Evolutionary conservation across 1,140 invertebrate genomes (phyloP).

Genomic region (Heliconius hewitsoni): DNA sequence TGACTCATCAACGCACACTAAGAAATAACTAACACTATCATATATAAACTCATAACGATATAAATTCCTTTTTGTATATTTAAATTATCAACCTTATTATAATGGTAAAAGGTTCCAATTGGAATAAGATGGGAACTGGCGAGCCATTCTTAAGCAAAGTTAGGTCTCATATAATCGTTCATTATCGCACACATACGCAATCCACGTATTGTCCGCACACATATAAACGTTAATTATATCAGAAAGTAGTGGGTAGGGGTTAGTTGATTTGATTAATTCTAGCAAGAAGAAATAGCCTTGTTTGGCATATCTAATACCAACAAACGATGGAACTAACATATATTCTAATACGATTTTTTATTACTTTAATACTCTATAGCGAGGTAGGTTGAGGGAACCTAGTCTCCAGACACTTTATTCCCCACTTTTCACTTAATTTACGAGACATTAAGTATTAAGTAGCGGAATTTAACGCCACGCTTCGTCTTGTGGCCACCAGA

Average conservation of each 20-base stretch:
- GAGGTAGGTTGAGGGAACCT: too few species aligned
- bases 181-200: slow-evolving; percentile 74
- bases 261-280: slow-evolving; percentile 81
- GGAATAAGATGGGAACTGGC: slow-evolving; percentile 44
- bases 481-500: too few species aligned
- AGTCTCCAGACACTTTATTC: too few species aligned
- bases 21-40: slow-evolving; percentile 61
- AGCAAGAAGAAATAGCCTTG: slow-evolving; percentile 71
- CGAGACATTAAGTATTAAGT: too few species aligned
- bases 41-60: slow-evolving; percentile 46
- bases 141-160: slow-evolving; percentile 55
- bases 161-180: slow-evolving; percentile 77
- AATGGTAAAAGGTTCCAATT: slow-evolving; percentile 62
- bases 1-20: slow-evolving; percentile 80
- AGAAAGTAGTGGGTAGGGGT: slow-evolving; percentile 78
- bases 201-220: slow-evolving; percentile 74
- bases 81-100: slow-evolving; percentile 68
- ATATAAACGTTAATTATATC: slow-evolving; percentile 79
- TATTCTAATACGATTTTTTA: too few species aligned
- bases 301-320: slow-evolving; percentile 47
- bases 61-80: slow-evolving; percentile 52
- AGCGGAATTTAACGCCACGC: too few species aligned
- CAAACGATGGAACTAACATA: not conserved
- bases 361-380: too few species aligned
- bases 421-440: too few species aligned